Percentiles rank a stretch among this genome's conserved stretches.
These are phyloP conservation scores for Punctoribates punctum DNA, from an alignment of 2,888 invertebrate genomes.

Conservation along the genomic window DNA sequence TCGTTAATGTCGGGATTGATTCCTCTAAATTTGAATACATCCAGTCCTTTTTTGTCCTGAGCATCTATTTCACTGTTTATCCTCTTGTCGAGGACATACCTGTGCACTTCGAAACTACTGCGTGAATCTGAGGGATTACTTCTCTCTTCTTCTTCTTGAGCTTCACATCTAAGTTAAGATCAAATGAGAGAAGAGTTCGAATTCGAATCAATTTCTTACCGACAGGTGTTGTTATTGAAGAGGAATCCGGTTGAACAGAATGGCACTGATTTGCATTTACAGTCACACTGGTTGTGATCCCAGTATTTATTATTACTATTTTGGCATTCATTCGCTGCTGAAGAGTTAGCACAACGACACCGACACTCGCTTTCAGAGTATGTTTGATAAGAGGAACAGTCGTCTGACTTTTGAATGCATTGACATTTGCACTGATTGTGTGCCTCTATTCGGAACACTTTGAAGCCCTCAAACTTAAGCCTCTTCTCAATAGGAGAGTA, in stretches of 20 bases:
- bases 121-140: not conserved
- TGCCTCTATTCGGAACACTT: conserved; percentile 32
- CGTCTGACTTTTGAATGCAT: conserved; percentile 42
- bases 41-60: not conserved
- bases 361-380: conserved; percentile 41
- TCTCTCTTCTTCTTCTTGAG: not conserved
- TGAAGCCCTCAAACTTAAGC: conserved; percentile 36
- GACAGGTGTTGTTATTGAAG: conserved; percentile 61
- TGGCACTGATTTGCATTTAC: conserved; percentile 59
- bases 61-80: not conserved
- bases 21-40: conserved; percentile 5
- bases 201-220: conserved; percentile 53
- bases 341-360: conserved; percentile 39
- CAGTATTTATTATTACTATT: conserved; percentile 54
- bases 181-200: too few relatives aligned
- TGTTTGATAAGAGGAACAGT: conserved; percentile 37
- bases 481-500: conserved; percentile 7
- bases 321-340: conserved; percentile 11
- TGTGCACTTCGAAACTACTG: not conserved
- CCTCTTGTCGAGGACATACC: not conserved
- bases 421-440: conserved; percentile 42
- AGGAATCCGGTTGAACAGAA: conserved; percentile 63
- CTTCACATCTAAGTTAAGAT: conserved; percentile 9
- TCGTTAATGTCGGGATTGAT: conserved; percentile 26
- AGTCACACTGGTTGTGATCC: conserved; percentile 62